Percentiles rank a stretch among this genome's conserved stretches.
Conservation (phyloP, 2,797 vertebrate species). For the Melopsittacus undulatus region DNA sequence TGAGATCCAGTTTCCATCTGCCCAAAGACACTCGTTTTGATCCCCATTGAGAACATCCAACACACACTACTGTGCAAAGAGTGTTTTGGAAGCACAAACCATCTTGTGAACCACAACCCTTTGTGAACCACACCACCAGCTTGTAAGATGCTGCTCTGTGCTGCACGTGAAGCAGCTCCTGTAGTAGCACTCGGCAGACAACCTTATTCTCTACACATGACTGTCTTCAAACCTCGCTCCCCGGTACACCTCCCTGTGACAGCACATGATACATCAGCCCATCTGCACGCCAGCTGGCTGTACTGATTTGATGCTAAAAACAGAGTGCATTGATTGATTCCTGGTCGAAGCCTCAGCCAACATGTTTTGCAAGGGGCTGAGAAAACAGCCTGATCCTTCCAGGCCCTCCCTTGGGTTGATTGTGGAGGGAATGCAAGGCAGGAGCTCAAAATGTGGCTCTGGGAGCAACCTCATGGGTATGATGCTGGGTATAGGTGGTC, state of each 20-base stretch:
- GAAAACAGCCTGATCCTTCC: background rate
- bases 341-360: background rate
- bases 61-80: background rate
- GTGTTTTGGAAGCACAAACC: background rate
- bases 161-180: fast-evolving
- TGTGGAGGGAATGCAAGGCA: background rate
- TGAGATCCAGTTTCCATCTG: background rate
- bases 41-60: background rate
- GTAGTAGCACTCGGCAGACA: background rate
- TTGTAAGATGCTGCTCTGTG: background rate
- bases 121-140: background rate
- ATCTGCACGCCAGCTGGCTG: slow-evolving; percentile 23
- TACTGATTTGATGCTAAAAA: slow-evolving; percentile 33
- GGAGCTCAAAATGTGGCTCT: background rate
- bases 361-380: background rate
- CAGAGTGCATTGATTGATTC: background rate
- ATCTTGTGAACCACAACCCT: background rate
- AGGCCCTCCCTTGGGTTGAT: background rate
- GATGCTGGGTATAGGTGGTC: background rate
- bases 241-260: background rate
- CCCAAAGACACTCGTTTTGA: background rate
- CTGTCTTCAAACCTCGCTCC: background rate
- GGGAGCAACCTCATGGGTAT: background rate
- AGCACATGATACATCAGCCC: background rate
- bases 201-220: background rate